These are phyloP conservation scores for Netta rufina DNA, from an alignment of 2,797 vertebrate genomes.

Conservation along the genomic window DNA sequence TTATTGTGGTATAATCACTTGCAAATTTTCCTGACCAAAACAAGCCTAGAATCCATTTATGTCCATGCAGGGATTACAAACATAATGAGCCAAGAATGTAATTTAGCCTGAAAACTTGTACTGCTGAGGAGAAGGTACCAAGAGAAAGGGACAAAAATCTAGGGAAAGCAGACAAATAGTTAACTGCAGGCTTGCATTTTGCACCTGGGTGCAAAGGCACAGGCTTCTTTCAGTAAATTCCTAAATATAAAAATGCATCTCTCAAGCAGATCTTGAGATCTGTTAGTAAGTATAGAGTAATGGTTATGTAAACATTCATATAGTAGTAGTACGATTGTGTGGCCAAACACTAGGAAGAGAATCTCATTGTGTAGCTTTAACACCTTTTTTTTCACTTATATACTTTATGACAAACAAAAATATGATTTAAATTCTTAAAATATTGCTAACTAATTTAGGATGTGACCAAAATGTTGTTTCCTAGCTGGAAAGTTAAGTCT, in stretches of 20 bases:
- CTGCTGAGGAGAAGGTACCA: background rate
- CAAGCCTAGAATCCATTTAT: slow-evolving; percentile 20
- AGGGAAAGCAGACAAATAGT: background rate
- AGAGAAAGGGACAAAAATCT: background rate
- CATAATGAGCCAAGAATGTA: background rate
- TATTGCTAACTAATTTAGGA: background rate
- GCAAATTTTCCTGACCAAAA: slow-evolving; percentile 17
- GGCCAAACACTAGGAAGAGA: background rate
- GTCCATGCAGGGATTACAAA: background rate
- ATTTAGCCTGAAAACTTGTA: background rate
- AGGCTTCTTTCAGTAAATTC: background rate
- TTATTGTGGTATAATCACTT: slow-evolving; percentile 1
- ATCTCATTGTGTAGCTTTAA: background rate
- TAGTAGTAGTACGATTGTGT: background rate
- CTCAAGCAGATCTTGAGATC: background rate
- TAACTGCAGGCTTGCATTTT: background rate
- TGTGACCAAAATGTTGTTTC: background rate
- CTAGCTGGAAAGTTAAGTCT: background rate
- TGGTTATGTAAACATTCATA: background rate
- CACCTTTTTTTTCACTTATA: background rate
- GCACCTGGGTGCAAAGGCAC: background rate
- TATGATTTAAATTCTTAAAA: background rate
- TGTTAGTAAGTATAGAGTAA: background rate
- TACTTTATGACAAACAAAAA: background rate
- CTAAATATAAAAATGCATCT: background rate